Evolutionary conservation across 1,140 invertebrate genomes (phyloP).

Genomic region (Lethocerus indicus): DNA sequence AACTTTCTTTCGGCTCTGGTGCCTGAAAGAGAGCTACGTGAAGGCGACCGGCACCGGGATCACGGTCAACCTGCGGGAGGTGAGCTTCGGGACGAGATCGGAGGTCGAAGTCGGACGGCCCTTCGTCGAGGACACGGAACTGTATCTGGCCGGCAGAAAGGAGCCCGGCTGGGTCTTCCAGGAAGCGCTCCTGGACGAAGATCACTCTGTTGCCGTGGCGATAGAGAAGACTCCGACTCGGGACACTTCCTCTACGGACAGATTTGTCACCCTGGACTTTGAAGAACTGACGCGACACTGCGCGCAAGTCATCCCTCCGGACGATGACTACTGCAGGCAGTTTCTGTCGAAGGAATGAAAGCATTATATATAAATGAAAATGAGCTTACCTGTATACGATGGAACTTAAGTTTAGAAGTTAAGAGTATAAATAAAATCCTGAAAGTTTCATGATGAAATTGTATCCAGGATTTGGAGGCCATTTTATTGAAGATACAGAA

Average conservation of each 20-base stretch:
- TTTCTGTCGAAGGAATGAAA: slow-evolving; percentile 19
- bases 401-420: too few species aligned
- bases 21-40: slow-evolving; percentile 88
- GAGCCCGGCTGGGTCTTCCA: slow-evolving; percentile 65
- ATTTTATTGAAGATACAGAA: too few species aligned
- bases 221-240: slow-evolving; percentile 18
- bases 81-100: slow-evolving; percentile 54
- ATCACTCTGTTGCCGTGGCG: slow-evolving; percentile 70
- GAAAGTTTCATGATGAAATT: too few species aligned
- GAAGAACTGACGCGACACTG: slow-evolving; percentile 20
- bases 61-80: slow-evolving; percentile 49
- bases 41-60: slow-evolving; percentile 82
- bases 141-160: slow-evolving; percentile 42
- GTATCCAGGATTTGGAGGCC: too few species aligned
- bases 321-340: slow-evolving; percentile 17
- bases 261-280: background rate
- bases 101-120: slow-evolving; percentile 25
- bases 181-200: slow-evolving; percentile 62
- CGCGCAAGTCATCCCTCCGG: slow-evolving; percentile 17
- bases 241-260: background rate
- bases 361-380: too few species aligned
- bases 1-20: slow-evolving; percentile 79
- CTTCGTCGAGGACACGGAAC: slow-evolving; percentile 42
- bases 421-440: too few species aligned
- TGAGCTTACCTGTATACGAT: too few species aligned